These are phyloP conservation scores for Macrosiphum euphorbiae DNA, from an alignment of 2,888 invertebrate genomes.

Conservation along the genomic window DNA sequence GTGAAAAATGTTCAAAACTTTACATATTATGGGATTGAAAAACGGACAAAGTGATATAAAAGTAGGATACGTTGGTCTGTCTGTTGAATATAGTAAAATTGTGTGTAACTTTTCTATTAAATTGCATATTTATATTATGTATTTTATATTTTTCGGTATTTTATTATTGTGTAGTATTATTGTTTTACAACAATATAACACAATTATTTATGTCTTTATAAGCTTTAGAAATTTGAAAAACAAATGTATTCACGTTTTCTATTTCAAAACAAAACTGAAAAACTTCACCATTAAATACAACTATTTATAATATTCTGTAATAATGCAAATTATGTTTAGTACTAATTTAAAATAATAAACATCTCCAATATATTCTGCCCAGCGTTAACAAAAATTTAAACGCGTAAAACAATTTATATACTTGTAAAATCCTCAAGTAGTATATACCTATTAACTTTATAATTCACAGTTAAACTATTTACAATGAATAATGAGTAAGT, in stretches of 20 bases:
- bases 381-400: not conserved
- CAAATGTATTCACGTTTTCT: not conserved
- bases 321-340: not conserved
- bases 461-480: too few species aligned
- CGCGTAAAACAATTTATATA: too few species aligned
- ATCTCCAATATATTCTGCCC: not conserved
- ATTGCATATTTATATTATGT: not conserved
- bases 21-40: not conserved
- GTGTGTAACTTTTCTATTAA: not conserved
- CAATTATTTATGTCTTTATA: not conserved
- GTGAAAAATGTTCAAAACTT: not conserved
- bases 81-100: not conserved
- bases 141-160: not conserved
- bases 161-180: not conserved
- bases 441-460: too few species aligned
- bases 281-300: not conserved
- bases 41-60: not conserved
- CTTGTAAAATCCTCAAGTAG: too few species aligned
- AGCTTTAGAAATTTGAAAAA: not conserved
- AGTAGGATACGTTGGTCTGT: not conserved
- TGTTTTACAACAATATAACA: not conserved
- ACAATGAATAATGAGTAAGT: too few species aligned
- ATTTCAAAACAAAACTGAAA: not conserved
- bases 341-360: not conserved
- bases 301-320: not conserved